Percentiles rank a stretch among this genome's conserved stretches.
Conservation (phyloP, 1,140 invertebrate genomes). For the Ips typographus region DNA sequence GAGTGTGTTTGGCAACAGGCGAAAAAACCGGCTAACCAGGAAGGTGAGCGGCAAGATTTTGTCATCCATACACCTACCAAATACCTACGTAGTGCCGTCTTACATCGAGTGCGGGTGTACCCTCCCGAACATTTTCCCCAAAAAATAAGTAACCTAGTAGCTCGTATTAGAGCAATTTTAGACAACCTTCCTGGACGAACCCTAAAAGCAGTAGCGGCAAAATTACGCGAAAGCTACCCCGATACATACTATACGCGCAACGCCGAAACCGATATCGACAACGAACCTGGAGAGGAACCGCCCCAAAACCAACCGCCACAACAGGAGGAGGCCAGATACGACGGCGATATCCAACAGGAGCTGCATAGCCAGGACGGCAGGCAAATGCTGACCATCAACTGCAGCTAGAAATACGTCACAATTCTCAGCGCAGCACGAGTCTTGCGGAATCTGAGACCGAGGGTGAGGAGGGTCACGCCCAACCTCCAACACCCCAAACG, state of each 20-base stretch:
- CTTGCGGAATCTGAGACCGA: neutral
- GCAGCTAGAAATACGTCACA: neutral
- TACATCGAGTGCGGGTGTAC: neutral
- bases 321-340: neutral
- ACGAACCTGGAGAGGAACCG: neutral
- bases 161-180: neutral
- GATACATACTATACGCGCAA: neutral
- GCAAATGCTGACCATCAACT: neutral
- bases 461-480: neutral
- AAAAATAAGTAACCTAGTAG: neutral
- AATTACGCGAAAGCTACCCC: neutral
- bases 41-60: neutral
- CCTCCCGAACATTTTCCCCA: no score
- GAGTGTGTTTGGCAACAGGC: neutral
- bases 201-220: neutral
- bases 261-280: neutral
- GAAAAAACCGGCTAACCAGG: neutral
- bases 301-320: neutral
- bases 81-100: neutral
- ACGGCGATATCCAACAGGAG: neutral
- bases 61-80: neutral
- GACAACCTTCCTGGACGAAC: neutral
- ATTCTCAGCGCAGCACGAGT: neutral
- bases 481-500: neutral
- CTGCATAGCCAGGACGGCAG: neutral